Evolutionary conservation across 2,797 vertebrate genomes (phyloP).

Genomic region (Syngnathus rostellatus): DNA sequence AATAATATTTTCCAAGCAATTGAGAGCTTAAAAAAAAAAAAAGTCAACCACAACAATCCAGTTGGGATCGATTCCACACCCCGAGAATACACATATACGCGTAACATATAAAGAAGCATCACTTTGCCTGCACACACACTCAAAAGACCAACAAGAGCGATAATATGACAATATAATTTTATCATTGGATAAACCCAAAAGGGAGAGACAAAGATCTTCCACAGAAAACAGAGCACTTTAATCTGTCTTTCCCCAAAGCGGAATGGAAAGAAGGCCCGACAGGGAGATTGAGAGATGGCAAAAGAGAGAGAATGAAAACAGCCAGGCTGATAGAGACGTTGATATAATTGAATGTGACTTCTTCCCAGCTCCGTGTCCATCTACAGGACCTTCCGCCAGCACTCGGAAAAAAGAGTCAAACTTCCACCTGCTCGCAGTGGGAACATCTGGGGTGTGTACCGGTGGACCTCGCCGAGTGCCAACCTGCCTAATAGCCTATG

Average conservation of each 20-base stretch:
- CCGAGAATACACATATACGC: not conserved
- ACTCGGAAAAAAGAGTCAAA: slow-evolving; percentile 48
- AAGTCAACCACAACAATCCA: not conserved
- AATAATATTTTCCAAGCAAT: no score
- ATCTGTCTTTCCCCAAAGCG: slow-evolving; percentile 50
- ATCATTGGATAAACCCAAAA: slow-evolving; percentile 56
- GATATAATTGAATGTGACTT: slow-evolving; percentile 78
- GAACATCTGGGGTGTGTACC: slow-evolving; percentile 77
- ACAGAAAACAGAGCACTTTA: slow-evolving; percentile 62
- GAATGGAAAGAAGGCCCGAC: slow-evolving; percentile 27
- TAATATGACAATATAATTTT: slow-evolving; percentile 48
- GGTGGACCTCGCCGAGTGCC: slow-evolving; percentile 71
- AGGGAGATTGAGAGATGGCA: slow-evolving; percentile 35
- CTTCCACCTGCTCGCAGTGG: slow-evolving; percentile 23
- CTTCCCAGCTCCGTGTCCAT: slow-evolving; percentile 66
- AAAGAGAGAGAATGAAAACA: slow-evolving; percentile 38
- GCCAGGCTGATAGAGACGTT: slow-evolving; percentile 68
- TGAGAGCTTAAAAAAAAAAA: no score
- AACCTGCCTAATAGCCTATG: slow-evolving; percentile 83
- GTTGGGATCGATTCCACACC: not conserved
- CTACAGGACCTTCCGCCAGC: slow-evolving; percentile 62
- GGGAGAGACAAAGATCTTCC: slow-evolving; percentile 58
- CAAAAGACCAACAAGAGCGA: slow-evolving; percentile 36
- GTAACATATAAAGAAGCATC: slow-evolving; percentile 27
- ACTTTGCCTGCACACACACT: slow-evolving; percentile 36